Evolutionary conservation across 2,797 vertebrate genomes (phyloP), one percentile per base, ranked within the genome.

Genomic region (Falco columbarius): DNA sequence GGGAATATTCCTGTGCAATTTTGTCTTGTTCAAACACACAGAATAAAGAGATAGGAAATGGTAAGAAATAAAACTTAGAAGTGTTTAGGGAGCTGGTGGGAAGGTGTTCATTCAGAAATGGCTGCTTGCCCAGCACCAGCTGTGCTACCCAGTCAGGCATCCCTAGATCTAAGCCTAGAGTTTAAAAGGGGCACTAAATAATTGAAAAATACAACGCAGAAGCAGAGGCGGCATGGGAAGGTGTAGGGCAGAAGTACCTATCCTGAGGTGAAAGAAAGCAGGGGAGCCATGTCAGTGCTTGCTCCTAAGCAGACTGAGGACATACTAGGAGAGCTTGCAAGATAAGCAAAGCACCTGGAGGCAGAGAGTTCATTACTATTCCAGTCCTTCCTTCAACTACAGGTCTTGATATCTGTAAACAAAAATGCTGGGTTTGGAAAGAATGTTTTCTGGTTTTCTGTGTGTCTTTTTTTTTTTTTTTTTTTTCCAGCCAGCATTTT

Each of bases 321-420:
- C 1, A 30, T 38, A 26, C 4, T 19, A 23, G 26, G n/a, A 92
- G 40, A 86, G 15, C 8, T 30, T 89, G 59, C 40, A 86, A 79
- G 47, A 72, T 12, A 11, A 96, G 30, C 52, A 67, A 67, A 94
- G 38, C 36, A 70, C 5, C 29, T 11, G 38, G 52, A 65, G 54
- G 15, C 14, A 71, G 52, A 83, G n/a, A 80, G 13, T 55, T 54
- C 23, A n/a, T 19, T 70, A 44, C 21, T 73, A 52, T 34, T 92
- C 40, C 20, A 56, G 54, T 12, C 26, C 14, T 66, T 32, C 44
- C 56, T 71, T 70, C 0, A 0, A 38, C 49, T 54, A 58, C 29
- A 47, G 38, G 27, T 47, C 65, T 72, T 46, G 30, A 5, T 46
- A 83, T 46, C 24, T 30, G 30, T 36, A 61, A 76, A 81, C 12